Percentiles rank a stretch among this genome's conserved stretches.
phyloP scores from a whole-genome alignment of 2,113 vertebrate genomes.

The Tretioscincus oriximinensis region DNA sequence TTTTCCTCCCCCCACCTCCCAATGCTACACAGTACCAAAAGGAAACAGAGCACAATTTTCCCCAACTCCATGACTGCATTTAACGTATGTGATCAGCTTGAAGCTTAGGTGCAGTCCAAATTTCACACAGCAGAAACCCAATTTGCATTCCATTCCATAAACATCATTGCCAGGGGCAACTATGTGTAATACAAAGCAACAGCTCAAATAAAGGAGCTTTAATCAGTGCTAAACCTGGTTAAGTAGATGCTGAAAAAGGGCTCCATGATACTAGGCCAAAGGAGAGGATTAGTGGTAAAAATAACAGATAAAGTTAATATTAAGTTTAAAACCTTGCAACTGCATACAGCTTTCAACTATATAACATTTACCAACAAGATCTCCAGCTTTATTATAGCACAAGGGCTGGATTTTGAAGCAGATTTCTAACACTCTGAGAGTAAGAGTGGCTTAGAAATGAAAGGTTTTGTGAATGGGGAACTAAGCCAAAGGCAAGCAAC shows the following conservation, averaged over 20 bases:
- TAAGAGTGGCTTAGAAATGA: not conserved
- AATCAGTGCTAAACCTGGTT: slow-evolving; percentile 20
- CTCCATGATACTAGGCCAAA: not conserved
- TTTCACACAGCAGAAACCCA: not conserved
- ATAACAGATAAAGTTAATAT: not conserved
- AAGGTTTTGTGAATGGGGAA: not conserved
- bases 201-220: slow-evolving; percentile 33
- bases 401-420: not conserved
- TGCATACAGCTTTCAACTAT: not conserved
- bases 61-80: not conserved
- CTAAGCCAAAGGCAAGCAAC: not conserved
- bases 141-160: not conserved
- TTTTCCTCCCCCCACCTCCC: no score
- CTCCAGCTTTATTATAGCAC: not conserved
- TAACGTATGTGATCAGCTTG: not conserved
- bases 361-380: not conserved
- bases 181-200: slow-evolving; percentile 8
- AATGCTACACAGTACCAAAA: no score
- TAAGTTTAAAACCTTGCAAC: slow-evolving; percentile 15
- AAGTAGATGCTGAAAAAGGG: slow-evolving; percentile 23
- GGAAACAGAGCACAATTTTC: slow-evolving; percentile 22
- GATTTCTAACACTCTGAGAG: not conserved
- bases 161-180: slow-evolving; percentile 11
- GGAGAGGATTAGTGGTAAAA: slow-evolving; percentile 28
- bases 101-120: slow-evolving; percentile 7